Conservation (phyloP, 2,888 invertebrate genomes). For the Eulithis prunata region DNA sequence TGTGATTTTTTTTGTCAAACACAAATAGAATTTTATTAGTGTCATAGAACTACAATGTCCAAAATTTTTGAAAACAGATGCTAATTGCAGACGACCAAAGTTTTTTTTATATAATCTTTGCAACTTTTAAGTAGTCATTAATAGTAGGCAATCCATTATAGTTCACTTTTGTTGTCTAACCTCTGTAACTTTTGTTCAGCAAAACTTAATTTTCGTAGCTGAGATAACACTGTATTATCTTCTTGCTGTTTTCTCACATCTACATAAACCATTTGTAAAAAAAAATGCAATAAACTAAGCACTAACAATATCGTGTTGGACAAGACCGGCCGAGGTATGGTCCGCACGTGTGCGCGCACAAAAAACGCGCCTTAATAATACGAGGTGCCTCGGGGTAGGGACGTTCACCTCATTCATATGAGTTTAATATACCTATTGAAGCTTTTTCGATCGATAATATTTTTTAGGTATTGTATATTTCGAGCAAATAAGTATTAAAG, state of each 20-base stretch:
- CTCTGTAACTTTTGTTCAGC: background rate
- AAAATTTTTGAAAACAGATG: too few relatives aligned
- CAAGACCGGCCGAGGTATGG: slow-evolving; percentile 63
- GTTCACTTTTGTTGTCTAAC: too few relatives aligned
- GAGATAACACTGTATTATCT: background rate
- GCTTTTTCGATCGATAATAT: too few relatives aligned
- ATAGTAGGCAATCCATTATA: too few relatives aligned
- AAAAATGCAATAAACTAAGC: slow-evolving; percentile 20
- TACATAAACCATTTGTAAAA: background rate
- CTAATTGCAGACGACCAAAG: too few relatives aligned
- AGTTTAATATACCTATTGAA: slow-evolving; percentile 28
- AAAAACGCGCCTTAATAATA: slow-evolving; percentile 81
- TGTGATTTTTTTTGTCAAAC: background rate
- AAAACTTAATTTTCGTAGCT: background rate
- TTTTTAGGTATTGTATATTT: too few relatives aligned
- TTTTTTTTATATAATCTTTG: too few relatives aligned
- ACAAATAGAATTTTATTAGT: too few relatives aligned
- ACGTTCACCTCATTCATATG: slow-evolving; percentile 40
- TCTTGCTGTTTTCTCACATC: background rate
- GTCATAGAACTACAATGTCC: too few relatives aligned
- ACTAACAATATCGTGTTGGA: slow-evolving; percentile 25
- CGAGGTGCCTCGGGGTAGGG: slow-evolving; percentile 72
- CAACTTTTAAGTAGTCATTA: background rate
- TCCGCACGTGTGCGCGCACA: slow-evolving; percentile 78
- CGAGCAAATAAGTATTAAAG: too few relatives aligned